These are phyloP conservation scores for Calonectris borealis DNA, from an alignment of 2,113 vertebrate genomes.

Conservation along the genomic window DNA sequence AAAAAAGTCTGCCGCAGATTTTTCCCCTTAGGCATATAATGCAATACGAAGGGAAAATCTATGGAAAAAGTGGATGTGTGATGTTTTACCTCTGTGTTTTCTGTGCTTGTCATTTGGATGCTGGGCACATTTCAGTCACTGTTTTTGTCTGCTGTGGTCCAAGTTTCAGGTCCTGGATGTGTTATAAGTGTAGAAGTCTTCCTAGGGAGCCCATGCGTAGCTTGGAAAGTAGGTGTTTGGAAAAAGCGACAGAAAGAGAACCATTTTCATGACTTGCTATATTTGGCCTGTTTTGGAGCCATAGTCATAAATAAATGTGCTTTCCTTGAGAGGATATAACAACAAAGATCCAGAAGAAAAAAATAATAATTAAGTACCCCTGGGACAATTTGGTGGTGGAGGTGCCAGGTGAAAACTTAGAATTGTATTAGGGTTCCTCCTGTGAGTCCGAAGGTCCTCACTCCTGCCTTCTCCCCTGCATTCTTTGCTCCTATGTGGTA, in stretches of 20 bases:
- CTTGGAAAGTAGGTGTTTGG: conserved; percentile 8
- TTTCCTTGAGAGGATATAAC: background rate
- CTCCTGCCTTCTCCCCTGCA: background rate
- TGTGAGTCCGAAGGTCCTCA: background rate
- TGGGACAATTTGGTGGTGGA: background rate
- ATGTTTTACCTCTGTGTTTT: background rate
- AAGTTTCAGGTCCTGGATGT: background rate
- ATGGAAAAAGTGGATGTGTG: background rate
- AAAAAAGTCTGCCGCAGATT: background rate
- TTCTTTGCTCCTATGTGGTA: background rate
- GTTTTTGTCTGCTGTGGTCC: background rate
- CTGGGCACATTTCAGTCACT: background rate
- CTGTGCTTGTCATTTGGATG: background rate
- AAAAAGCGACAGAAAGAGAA: background rate
- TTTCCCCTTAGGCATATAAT: background rate
- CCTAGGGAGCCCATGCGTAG: background rate
- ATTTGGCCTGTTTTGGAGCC: background rate
- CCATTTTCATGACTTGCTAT: background rate
- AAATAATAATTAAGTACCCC: background rate
- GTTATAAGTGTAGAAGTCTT: background rate
- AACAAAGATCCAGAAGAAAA: background rate
- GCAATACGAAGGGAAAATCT: background rate
- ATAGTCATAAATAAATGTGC: background rate
- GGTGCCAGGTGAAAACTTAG: background rate
- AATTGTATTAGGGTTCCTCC: background rate